Evolutionary conservation across 2,888 invertebrate genomes (phyloP), one percentile per base, ranked within the genome.

Genomic region (Archips xylosteana): DNA sequence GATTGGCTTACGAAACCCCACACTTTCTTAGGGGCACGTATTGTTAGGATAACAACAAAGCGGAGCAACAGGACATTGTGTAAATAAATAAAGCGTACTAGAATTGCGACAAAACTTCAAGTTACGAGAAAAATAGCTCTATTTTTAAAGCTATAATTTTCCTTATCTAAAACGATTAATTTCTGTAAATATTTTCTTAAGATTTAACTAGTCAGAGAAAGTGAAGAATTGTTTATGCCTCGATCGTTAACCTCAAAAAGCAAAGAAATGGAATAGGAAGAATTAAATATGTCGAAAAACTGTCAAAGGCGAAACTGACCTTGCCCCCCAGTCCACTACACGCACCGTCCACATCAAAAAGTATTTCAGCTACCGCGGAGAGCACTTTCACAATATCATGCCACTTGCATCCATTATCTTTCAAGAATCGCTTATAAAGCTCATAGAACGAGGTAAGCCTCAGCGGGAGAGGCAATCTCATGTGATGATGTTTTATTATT

Each of bases 381-480:
- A 95, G 85, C 64, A 94, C 84, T 87, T 94, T 94, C 66, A 92
- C 84, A 77, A 95, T 84, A 84, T 94, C 94, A 80, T 92, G 93
- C 94, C 94, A 95, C 81, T 91, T 92, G 87, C 92, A 94, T 75
- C 92, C 89, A 84, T 93, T 92, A 77, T 93, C 93, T 87, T 94
- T 92, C 77, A 94, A 89, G 85, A 94, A 90, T 80, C 90, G 87
- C 81, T 90, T 93, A 85, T 94, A 94, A 60, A 94, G 85, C 76
- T 92, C 92, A 80, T 89, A 92, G 81, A 94, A 92, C 76, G 93
- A 93, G 74, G 86, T 81, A 72, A 93, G 81, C 73, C 89, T 87
- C 51, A 92, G 84, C 49, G 92, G 63, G n/a, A 59, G 68, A 63
- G 68, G 90, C 75, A 89, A 76, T 75, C 87, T 86, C 60, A 85